Conservation (phyloP, 2,888 invertebrate genomes). For the Synergus umbraculus region DNA sequence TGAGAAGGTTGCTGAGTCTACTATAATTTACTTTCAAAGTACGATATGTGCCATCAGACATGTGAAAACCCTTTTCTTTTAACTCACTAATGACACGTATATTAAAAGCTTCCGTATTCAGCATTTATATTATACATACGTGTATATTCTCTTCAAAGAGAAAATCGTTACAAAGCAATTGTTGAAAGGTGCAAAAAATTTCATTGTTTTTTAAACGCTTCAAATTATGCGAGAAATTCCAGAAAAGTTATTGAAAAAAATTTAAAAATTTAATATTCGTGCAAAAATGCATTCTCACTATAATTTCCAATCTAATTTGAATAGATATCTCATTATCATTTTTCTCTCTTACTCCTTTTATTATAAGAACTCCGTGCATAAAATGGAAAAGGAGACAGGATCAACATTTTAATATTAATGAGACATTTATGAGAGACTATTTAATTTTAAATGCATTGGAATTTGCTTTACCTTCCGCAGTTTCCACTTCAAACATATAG, state of each 20-base stretch:
- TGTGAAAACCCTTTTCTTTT: not conserved
- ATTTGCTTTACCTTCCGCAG: not conserved
- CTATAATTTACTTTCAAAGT: not conserved
- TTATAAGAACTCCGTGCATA: not conserved
- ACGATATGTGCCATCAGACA: not conserved
- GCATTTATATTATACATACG: too few species aligned
- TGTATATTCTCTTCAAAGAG: not conserved
- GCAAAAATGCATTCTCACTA: not conserved
- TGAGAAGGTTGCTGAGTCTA: constrained; percentile 12
- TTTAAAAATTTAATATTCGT: not conserved
- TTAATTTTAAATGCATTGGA: not conserved
- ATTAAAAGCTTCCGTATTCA: not conserved
- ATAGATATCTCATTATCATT: too few species aligned
- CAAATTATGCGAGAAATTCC: not conserved
- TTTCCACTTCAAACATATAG: constrained; percentile 12
- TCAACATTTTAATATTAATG: not conserved
- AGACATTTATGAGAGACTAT: not conserved
- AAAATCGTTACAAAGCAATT: not conserved
- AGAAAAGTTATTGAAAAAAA: too few species aligned
- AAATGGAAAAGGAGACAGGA: not conserved
- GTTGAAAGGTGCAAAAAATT: not conserved
- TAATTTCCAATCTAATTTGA: not conserved
- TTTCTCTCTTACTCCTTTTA: not conserved
- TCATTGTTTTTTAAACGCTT: not conserved
- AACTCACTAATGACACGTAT: not conserved